Conservation (phyloP, 2,888 invertebrate species). For the Penaeus monodon region DNA sequence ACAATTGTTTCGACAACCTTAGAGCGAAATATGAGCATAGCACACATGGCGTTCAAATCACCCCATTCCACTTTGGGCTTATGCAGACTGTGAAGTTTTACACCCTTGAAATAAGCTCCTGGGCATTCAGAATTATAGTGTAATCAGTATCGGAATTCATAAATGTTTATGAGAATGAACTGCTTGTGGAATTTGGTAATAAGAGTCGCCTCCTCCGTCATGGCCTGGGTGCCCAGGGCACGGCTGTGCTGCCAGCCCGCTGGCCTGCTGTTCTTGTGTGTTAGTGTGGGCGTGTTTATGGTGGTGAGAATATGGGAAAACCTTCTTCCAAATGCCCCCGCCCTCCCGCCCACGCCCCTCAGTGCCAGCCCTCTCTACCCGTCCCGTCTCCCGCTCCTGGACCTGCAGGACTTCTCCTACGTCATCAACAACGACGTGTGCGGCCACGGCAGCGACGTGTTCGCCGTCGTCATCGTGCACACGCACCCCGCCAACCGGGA, state of each 20-base stretch:
- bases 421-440: constrained; percentile 67
- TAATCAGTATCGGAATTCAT: no score
- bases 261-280: not conserved
- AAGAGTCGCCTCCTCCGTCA: no score
- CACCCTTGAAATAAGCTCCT: no score
- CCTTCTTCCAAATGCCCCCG: not conserved
- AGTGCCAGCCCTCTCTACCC: constrained; percentile 35
- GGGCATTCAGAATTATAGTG: no score
- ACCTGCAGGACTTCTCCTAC: constrained; percentile 66
- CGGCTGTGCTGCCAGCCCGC: constrained; percentile 1
- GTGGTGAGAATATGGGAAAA: constrained; percentile 36
- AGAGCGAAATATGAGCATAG: no score
- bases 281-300: not conserved
- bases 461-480: constrained; percentile 75
- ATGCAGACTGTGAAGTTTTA: no score
- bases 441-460: constrained; percentile 34
- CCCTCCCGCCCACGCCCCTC: constrained; percentile 27
- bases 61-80: no score
- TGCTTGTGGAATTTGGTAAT: not conserved
- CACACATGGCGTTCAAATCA: no score
- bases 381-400: constrained; percentile 58
- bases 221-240: not conserved
- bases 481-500: constrained; percentile 83
- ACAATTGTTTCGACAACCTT: no score
- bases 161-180: no score